These are phyloP conservation scores for Paralichthys olivaceus DNA, from an alignment of 2,113 vertebrate genomes.

Conservation along the genomic window DNA sequence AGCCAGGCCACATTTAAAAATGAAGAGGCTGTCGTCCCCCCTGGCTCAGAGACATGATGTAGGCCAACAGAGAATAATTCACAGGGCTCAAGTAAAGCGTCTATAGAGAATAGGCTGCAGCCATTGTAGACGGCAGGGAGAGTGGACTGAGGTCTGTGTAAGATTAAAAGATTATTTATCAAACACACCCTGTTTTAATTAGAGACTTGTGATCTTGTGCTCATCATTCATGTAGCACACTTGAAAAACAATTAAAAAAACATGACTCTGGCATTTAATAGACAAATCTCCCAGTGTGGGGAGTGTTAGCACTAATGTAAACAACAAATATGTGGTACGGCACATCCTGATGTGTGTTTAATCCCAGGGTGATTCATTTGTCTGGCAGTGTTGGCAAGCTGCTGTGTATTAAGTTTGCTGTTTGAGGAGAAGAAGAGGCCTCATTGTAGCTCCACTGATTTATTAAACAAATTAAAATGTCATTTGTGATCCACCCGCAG, in stretches of 20 bases:
- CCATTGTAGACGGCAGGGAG: background rate
- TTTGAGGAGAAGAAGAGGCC: conserved; percentile 3
- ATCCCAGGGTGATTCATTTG: conserved; percentile 27
- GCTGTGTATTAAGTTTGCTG: background rate
- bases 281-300: background rate
- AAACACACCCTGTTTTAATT: background rate
- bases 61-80: background rate
- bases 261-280: background rate
- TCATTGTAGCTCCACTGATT: background rate
- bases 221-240: background rate
- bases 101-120: background rate
- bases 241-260: conserved; percentile 10
- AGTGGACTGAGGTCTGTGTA: background rate
- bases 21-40: background rate
- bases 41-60: background rate
- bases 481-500: conserved; percentile 2
- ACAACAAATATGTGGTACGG: background rate
- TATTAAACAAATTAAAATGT: conserved; percentile 32
- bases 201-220: background rate
- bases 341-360: conserved; percentile 6
- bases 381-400: conserved; percentile 6
- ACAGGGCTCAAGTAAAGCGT: background rate
- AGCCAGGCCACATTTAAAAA: background rate
- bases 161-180: background rate
- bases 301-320: background rate